A percentile compares a stretch with the other conserved stretches of the same genome.
Conservation (phyloP, 2,888 invertebrate species). For the Lycia hirtaria region DNA sequence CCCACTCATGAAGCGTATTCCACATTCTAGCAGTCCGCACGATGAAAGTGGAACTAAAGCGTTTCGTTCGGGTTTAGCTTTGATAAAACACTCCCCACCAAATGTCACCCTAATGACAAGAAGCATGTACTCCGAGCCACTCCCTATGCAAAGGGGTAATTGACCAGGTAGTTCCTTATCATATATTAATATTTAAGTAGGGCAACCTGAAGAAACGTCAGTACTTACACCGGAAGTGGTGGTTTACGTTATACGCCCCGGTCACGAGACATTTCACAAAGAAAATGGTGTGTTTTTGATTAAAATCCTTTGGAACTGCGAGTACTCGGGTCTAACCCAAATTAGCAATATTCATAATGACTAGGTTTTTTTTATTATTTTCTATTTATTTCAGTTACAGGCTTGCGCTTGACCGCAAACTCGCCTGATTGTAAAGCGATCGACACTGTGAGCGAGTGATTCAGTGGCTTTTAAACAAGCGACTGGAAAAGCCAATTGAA, state of each 20-base stretch:
- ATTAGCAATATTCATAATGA: neutral
- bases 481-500: no score
- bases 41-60: neutral
- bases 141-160: conserved; percentile 40
- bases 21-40: no score
- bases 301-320: conserved; percentile 16
- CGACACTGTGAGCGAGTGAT: no score
- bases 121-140: conserved; percentile 33
- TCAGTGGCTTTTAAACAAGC: no score
- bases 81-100: neutral
- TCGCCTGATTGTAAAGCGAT: no score
- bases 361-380: neutral
- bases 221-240: conserved; percentile 33
- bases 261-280: conserved; percentile 40
- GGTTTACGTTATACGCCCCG: conserved; percentile 38
- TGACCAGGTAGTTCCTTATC: conserved; percentile 44
- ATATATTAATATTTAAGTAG: conserved; percentile 46
- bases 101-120: conserved; percentile 24
- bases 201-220: conserved; percentile 36
- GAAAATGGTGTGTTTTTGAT: conserved; percentile 36
- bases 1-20: no score
- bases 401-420: no score
- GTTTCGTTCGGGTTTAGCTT: no score
- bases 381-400: neutral
- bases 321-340: neutral